phyloP scores from a whole-genome alignment of 2,888 invertebrate species.

The Asteroscopus sphinx region DNA sequence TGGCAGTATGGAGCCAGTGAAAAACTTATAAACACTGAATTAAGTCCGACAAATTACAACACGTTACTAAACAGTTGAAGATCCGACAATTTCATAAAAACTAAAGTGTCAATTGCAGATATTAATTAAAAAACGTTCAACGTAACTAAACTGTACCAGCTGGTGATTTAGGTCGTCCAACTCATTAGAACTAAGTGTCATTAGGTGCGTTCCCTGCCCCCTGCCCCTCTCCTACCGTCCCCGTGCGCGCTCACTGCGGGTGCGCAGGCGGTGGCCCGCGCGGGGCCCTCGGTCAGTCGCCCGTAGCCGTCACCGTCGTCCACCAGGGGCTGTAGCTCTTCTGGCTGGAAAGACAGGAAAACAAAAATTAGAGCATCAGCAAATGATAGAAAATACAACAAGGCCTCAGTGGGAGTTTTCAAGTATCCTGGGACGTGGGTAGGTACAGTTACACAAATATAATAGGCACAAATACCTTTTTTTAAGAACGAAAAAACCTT shows the following conservation, averaged over 20 bases:
- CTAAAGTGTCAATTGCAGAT: slow-evolving; percentile 23
- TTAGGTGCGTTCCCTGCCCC: slow-evolving; percentile 37
- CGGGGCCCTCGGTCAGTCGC: slow-evolving; percentile 91
- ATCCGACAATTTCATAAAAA: slow-evolving; percentile 8
- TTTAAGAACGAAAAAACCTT: no score
- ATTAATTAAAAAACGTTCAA: slow-evolving; percentile 3
- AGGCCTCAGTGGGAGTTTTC: no score
- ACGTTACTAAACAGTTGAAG: slow-evolving; percentile 2
- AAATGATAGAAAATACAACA: background rate
- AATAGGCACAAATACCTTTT: no score
- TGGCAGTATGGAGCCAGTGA: slow-evolving; percentile 14
- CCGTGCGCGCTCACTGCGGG: slow-evolving; percentile 72
- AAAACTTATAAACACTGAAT: slow-evolving; percentile 14
- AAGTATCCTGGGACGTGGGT: no score
- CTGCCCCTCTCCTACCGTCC: slow-evolving; percentile 41
- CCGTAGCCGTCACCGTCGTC: slow-evolving; percentile 91
- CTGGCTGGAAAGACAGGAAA: slow-evolving; percentile 86
- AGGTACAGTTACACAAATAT: no score
- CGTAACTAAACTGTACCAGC: slow-evolving; percentile 31
- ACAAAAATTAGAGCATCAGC: slow-evolving; percentile 28
- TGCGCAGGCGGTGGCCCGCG: slow-evolving; percentile 86
- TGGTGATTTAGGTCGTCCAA: slow-evolving; percentile 42
- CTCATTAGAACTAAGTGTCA: slow-evolving; percentile 38
- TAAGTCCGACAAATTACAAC: slow-evolving; percentile 22
- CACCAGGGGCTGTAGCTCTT: slow-evolving; percentile 92